phyloP scores from a whole-genome alignment of 2,113 vertebrate genomes.

The Corythoichthys haematopterus region DNA sequence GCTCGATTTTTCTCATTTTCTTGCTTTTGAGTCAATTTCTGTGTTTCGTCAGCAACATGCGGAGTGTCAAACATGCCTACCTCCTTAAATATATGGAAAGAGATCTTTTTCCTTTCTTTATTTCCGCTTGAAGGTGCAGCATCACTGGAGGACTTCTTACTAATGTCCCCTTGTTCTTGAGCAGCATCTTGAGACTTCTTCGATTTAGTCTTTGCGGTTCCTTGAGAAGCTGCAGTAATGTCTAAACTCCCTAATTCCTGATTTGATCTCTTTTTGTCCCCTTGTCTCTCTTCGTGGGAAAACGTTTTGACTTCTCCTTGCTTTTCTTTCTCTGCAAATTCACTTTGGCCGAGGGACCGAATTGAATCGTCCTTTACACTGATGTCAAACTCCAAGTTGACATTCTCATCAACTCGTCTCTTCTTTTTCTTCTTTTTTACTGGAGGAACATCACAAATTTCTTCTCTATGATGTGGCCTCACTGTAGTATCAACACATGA shows the following conservation, averaged over 20 bases:
- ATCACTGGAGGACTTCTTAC: background rate
- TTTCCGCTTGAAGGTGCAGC: background rate
- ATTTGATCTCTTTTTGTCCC: constrained; percentile 8
- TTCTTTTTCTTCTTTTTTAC: constrained; percentile 18
- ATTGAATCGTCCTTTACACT: background rate
- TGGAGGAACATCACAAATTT: background rate
- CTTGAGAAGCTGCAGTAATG: background rate
- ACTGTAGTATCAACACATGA: background rate
- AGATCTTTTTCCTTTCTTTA: constrained; percentile 10
- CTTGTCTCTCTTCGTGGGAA: background rate
- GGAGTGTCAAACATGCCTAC: background rate
- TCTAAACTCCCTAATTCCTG: constrained; percentile 1
- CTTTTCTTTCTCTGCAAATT: background rate
- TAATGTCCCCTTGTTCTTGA: background rate
- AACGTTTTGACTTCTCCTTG: background rate
- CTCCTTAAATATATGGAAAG: background rate
- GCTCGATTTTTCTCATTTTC: constrained; percentile 14
- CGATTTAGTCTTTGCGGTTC: constrained; percentile 18
- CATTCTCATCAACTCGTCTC: background rate
- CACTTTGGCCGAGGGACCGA: background rate
- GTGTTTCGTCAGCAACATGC: background rate
- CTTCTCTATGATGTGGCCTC: background rate
- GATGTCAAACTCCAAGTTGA: background rate
- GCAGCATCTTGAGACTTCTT: constrained; percentile 8
- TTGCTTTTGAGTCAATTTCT: background rate